phyloP scores from a whole-genome alignment of 2,797 vertebrate species.

The Champsocephalus esox region DNA sequence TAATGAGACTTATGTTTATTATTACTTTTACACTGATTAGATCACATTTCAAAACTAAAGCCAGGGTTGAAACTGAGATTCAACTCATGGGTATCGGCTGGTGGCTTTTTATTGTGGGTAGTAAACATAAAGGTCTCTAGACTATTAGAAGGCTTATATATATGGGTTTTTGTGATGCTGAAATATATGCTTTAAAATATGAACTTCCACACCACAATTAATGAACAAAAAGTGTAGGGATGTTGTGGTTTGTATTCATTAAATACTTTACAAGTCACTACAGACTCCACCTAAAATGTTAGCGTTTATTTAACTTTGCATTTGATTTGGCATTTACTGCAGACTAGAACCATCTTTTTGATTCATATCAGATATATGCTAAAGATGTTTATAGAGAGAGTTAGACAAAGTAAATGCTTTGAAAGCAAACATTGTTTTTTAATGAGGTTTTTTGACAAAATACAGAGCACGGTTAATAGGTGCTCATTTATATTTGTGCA shows the following conservation, averaged over 20 bases:
- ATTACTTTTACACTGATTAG: conserved; percentile 54
- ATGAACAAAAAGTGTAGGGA: not conserved
- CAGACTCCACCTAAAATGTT: not conserved
- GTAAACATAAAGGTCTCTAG: not conserved
- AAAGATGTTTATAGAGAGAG: too few species aligned
- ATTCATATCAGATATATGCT: too few species aligned
- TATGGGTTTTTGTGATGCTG: too few species aligned
- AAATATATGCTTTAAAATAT: too few species aligned
- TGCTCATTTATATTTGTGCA: too few species aligned
- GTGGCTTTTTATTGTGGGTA: conserved; percentile 1
- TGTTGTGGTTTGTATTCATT: not conserved
- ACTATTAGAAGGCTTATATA: not conserved
- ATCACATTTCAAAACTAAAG: conserved; percentile 40
- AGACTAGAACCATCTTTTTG: too few species aligned
- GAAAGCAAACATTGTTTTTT: too few species aligned
- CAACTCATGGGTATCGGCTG: not conserved
- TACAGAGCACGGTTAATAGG: too few species aligned
- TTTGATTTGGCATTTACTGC: too few species aligned
- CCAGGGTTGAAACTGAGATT: conserved; percentile 30
- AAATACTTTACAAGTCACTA: not conserved
- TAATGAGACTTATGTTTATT: conserved; percentile 63
- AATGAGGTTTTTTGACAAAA: too few species aligned
- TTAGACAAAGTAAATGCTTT: too few species aligned
- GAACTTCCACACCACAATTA: not conserved
- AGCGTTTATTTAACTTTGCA: too few species aligned